Evolutionary conservation across 2,113 vertebrate species (phyloP).

Genomic region (Pleuronectes platessa): DNA sequence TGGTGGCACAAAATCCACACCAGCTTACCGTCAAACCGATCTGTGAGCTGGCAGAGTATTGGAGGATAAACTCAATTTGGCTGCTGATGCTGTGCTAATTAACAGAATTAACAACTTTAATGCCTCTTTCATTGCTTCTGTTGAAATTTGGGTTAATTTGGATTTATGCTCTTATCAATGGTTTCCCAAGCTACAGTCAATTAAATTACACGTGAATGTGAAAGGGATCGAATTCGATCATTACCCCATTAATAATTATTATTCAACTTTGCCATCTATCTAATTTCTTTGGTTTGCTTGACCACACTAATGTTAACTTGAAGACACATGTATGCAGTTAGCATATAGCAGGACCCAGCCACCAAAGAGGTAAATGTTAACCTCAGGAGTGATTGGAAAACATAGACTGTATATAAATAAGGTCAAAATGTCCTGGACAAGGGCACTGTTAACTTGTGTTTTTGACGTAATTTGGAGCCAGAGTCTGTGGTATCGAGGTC

Average conservation of each 20-base stretch:
- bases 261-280: not conserved
- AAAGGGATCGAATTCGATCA: not conserved
- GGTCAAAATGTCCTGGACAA: too few species aligned
- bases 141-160: not conserved
- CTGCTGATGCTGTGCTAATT: conserved; percentile 11
- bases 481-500: too few species aligned
- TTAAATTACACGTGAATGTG: not conserved
- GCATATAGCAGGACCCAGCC: too few species aligned
- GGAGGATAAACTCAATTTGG: conserved; percentile 22
- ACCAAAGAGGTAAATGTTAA: too few species aligned
- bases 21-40: conserved; percentile 19
- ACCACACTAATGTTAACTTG: not conserved
- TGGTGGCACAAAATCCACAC: conserved; percentile 22
- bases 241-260: not conserved
- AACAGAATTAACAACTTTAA: conserved; percentile 24
- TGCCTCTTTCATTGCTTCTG: not conserved
- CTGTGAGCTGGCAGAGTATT: too few species aligned
- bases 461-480: too few species aligned
- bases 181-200: not conserved
- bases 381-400: too few species aligned
- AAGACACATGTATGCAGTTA: too few species aligned
- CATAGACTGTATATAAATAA: too few species aligned
- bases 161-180: not conserved
- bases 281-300: not conserved
- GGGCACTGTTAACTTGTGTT: too few species aligned